These are phyloP conservation scores for Drosophila mettleri DNA, from an alignment of 2,888 invertebrate species.

Conservation along the genomic window DNA sequence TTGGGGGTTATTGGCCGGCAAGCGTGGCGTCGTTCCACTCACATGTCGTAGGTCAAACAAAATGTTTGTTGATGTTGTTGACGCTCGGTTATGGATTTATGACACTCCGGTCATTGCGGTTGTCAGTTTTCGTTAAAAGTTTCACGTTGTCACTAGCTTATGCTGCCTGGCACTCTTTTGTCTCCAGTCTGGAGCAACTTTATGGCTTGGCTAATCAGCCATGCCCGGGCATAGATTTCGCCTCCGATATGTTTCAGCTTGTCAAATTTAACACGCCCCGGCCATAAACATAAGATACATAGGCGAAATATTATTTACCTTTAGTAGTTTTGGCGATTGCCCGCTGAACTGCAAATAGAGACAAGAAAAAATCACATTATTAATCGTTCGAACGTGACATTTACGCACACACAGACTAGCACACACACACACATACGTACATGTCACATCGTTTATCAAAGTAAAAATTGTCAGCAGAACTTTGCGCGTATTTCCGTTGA, in stretches of 20 bases:
- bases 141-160: conserved; percentile 40
- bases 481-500: conserved; percentile 69
- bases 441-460: conserved; percentile 68
- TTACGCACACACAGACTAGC: conserved; percentile 26
- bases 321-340: conserved; percentile 41
- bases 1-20: conserved; percentile 75
- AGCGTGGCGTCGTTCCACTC: conserved; percentile 48
- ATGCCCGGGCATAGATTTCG: conserved; percentile 47
- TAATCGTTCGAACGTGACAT: conserved; percentile 74
- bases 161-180: conserved; percentile 1
- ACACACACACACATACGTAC: conserved; percentile 3
- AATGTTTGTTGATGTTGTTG: conserved; percentile 79
- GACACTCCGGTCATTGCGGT: conserved; percentile 78
- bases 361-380: conserved; percentile 71
- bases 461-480: conserved; percentile 55
- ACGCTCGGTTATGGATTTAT: conserved; percentile 81
- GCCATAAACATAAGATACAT: conserved; percentile 47
- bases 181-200: conserved; percentile 20
- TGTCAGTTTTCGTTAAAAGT: conserved; percentile 78
- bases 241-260: conserved; percentile 36
- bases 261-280: conserved; percentile 66
- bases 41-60: conserved; percentile 80
- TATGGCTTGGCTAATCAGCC: conserved; percentile 57
- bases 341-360: conserved; percentile 73
- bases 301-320: conserved; percentile 44